Base-by-base conservation (phyloP, 2,797 vertebrate species). In the Momotus momota region DNA sequence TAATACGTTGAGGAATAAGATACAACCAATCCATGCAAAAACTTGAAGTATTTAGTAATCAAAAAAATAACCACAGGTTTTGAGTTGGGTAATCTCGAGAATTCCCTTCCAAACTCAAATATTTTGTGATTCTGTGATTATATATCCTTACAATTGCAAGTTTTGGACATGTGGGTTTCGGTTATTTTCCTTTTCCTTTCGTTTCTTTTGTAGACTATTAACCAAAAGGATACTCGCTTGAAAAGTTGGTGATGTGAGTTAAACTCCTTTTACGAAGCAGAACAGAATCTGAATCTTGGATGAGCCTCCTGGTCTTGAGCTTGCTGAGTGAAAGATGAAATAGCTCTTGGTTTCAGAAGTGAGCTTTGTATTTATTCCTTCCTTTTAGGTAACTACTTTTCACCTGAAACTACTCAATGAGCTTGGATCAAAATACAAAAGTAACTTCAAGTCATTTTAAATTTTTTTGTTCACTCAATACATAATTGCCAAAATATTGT, bases 1-100 rank as follows among this genome's bases (percentile, higher is more conserved):
- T 65, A 45, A 48, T 26, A 25, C 0, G 2, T 0, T 23, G 12
- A 1, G 2, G 7, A 23, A 4, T 40, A 40, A 81, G 9, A 49
- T 74, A 49, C 26, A 79, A 4, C 6, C 12, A 57, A 57, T 51
- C 12, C 9, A 18, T 57, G 48, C 2, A 41, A 72, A 81, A 69
- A 64, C 4, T 70, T 64, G 52, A 49, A 22, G 4, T 45, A 40
- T 10, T 43, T 21, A 64, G 8, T 38, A 91, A 71, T 25, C 5
- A 2, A 45, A 75, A 35, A 78, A 92, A 52, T 10, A 45, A 48
- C 7, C 18, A 22, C 22, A 69, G 17, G 75, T 62, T 70, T 40
- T 58, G n/a, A 21, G 48, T 18, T 2, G 69, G 22, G 16, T 31
- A 45, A 45, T 61, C 25, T 57, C 2, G 1, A 55, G 25, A 80